phyloP scores from a whole-genome alignment of 2,797 vertebrate genomes.

The Alosa sapidissima region DNA sequence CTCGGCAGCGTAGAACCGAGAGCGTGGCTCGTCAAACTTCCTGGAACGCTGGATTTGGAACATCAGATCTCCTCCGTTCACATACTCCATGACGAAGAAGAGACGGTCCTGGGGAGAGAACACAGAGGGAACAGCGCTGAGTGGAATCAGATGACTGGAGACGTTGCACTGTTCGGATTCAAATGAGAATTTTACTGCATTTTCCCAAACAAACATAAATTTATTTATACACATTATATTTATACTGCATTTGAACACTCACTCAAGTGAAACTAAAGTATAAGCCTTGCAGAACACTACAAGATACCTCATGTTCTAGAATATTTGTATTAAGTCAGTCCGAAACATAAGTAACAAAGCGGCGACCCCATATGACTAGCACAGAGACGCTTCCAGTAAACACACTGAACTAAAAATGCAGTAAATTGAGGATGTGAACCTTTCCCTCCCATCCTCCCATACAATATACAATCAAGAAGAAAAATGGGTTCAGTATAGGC shows the following conservation, averaged over 20 bases:
- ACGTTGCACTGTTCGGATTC: neutral
- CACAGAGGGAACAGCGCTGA: neutral
- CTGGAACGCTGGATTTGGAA: slow-evolving; percentile 98
- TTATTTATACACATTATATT: neutral
- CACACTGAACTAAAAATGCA: neutral
- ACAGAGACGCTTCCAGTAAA: neutral
- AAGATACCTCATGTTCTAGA: neutral
- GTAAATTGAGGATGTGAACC: slow-evolving; percentile 18
- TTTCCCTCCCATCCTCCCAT: slow-evolving; percentile 10
- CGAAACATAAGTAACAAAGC: neutral
- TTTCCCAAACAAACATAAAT: neutral
- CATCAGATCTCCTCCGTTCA: slow-evolving; percentile 96
- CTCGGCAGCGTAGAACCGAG: slow-evolving; percentile 94
- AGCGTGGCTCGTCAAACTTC: slow-evolving; percentile 94
- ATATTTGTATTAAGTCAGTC: neutral
- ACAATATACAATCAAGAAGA: slow-evolving; percentile 19
- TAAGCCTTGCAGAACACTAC: neutral
- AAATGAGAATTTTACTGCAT: neutral
- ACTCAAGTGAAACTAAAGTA: too few species aligned
- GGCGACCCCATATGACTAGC: neutral
- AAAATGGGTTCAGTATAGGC: neutral
- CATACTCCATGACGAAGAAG: slow-evolving; percentile 98
- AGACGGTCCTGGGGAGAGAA: slow-evolving; percentile 84
- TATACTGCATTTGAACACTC: neutral
- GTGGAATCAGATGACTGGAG: neutral